These are phyloP conservation scores for Gasterosteus aculeatus DNA, from an alignment of 2,113 vertebrate species.

Conservation along the genomic window DNA sequence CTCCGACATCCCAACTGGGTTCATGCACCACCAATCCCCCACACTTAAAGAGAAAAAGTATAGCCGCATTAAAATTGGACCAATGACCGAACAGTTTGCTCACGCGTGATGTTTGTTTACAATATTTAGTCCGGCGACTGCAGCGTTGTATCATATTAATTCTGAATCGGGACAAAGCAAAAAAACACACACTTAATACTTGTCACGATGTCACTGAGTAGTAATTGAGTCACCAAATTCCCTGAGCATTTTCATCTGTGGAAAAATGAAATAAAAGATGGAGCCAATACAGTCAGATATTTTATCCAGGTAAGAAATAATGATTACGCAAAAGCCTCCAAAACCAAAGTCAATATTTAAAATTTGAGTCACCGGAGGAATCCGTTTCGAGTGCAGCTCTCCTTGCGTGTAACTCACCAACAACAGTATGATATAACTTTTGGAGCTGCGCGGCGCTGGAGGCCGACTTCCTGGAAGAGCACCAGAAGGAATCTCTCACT, in stretches of 20 bases:
- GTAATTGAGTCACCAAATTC: not conserved
- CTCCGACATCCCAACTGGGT: too few species aligned
- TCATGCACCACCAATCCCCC: too few species aligned
- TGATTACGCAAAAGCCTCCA: not conserved
- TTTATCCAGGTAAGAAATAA: not conserved
- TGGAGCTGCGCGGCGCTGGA: constrained; percentile 49
- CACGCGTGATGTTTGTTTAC: too few species aligned
- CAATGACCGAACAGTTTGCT: too few species aligned
- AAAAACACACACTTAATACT: too few species aligned
- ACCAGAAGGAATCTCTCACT: constrained; percentile 70
- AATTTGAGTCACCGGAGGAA: not conserved
- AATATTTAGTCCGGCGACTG: too few species aligned
- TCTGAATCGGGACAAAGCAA: too few species aligned
- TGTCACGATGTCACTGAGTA: not conserved
- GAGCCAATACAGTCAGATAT: not conserved
- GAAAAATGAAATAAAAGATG: not conserved
- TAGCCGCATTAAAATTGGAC: too few species aligned
- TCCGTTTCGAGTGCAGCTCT: constrained; percentile 24
- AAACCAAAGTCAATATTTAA: not conserved
- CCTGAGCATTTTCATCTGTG: not conserved
- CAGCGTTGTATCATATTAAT: too few species aligned
- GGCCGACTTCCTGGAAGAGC: constrained; percentile 59
- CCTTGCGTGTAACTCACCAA: constrained; percentile 40
- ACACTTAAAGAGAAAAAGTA: too few species aligned
- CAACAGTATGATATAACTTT: constrained; percentile 56